Evolutionary conservation across 2,888 invertebrate species (phyloP).

Genomic region (Zygogramma bicolorata): DNA sequence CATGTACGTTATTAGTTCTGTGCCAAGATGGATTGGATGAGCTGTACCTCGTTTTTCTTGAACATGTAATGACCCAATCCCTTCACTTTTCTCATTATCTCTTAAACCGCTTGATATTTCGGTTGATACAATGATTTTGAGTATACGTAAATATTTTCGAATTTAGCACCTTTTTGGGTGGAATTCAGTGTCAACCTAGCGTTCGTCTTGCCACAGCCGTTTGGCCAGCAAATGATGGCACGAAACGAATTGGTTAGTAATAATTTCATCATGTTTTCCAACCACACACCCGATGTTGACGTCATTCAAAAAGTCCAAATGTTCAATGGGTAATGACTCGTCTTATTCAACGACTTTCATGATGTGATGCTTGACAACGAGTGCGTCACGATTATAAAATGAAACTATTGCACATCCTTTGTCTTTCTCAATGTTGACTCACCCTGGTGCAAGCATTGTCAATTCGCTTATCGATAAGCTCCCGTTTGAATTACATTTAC

Average conservation of each 20-base stretch:
- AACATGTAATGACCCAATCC: conserved; percentile 28
- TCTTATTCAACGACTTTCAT: neutral
- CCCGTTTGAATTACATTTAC: too few species aligned
- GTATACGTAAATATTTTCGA: too few species aligned
- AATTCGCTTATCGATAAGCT: too few species aligned
- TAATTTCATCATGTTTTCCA: conserved; percentile 28
- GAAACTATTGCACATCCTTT: neutral
- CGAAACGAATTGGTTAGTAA: conserved; percentile 29
- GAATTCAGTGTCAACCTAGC: conserved; percentile 23
- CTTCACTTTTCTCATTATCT: conserved; percentile 13
- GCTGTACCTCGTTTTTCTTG: conserved; percentile 25
- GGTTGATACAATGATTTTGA: too few species aligned
- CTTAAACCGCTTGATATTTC: too few species aligned
- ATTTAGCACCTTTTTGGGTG: too few species aligned
- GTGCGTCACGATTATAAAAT: neutral
- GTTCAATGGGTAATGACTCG: neutral
- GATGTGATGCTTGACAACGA: neutral
- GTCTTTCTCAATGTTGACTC: neutral
- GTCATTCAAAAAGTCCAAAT: neutral
- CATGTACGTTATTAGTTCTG: too few species aligned
- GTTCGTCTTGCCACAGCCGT: conserved; percentile 37
- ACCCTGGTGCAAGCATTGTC: neutral
- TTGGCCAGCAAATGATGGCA: conserved; percentile 29
- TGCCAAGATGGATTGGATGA: too few species aligned
- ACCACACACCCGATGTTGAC: neutral